These are phyloP conservation scores for Vesta saturnalis DNA, from an alignment of 2,888 invertebrate species.

Conservation along the genomic window DNA sequence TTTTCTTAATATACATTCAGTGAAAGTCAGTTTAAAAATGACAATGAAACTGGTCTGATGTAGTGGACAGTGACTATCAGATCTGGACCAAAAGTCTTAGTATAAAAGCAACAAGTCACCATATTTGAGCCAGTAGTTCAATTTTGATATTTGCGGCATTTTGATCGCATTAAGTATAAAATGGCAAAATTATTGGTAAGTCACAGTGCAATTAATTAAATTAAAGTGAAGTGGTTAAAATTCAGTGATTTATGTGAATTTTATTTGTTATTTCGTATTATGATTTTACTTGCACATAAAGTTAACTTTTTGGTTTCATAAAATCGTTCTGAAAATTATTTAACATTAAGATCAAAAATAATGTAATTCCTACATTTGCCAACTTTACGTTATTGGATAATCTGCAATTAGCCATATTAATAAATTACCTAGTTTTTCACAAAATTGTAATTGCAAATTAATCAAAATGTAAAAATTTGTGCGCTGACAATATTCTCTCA, in stretches of 20 bases:
- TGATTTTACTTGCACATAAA: neutral
- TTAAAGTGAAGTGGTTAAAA: constrained; percentile 24
- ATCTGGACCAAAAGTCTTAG: constrained; percentile 51
- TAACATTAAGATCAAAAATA: too few relatives aligned
- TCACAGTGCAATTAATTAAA: constrained; percentile 24
- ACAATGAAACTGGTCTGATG: constrained; percentile 43
- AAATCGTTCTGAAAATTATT: too few relatives aligned
- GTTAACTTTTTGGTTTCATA: too few relatives aligned
- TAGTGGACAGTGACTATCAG: constrained; percentile 49
- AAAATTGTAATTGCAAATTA: too few relatives aligned
- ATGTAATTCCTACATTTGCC: too few relatives aligned
- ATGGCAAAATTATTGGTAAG: constrained; percentile 47
- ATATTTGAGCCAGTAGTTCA: constrained; percentile 45
- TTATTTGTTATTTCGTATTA: neutral
- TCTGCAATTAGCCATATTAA: too few relatives aligned
- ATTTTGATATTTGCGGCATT: constrained; percentile 43
- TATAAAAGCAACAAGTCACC: constrained; percentile 47
- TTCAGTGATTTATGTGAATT: neutral
- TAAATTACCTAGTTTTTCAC: too few relatives aligned
- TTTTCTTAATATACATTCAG: constrained; percentile 17
- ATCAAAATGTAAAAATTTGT: too few relatives aligned
- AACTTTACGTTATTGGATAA: too few relatives aligned
- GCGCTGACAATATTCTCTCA: too few relatives aligned
- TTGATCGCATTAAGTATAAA: constrained; percentile 40
- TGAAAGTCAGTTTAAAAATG: constrained; percentile 48